Base-by-base conservation (phyloP, 2,888 invertebrate species). In the Leptopterna dolabrata region DNA sequence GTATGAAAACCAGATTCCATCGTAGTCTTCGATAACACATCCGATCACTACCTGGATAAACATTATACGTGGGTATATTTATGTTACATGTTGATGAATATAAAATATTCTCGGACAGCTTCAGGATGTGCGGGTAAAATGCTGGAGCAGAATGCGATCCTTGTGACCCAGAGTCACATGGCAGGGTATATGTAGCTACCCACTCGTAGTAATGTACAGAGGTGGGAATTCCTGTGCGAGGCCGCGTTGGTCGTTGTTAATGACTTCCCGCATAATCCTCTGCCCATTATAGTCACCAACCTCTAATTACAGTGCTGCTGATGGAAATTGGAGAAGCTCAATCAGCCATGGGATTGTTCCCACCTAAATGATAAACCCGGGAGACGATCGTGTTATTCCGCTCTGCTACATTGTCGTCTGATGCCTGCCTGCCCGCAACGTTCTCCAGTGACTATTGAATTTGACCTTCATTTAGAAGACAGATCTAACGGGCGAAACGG, bases 281-380 rank as follows among this genome's bases (percentile, higher is more conserved):
- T 27, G 27, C 24, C 63, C 63, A 63, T 63, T 63, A 63, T 63
- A 63, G 63, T 63, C 63, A 63, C 63, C 63, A 24, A 24, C 63
- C 63, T 63, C 63, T 63, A 63, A 63, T 63, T 63, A 63, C 63
- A 19, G 24, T 19, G 63, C 19, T 24, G 63, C 63, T 63, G 63
- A 63, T 63, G 63, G 63, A 63, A 63, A 63, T 63, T 63, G 63
- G 63, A 63, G 63, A 63, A 63, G 63, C 63, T 63, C 63, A 63
- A 63, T 63, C 63, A 63, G 63, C 24, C 63, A 63, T 63, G 63
- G 63, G 63, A 63, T 63, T 63, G 63, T 63, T 4, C 63, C 63
- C 63, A 63, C 63, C 19, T 24, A 63, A 63, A 63, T 63, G 63
- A 63, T 27, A 24, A 63, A 63, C 24, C 63, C 19, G 63, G 24